Conservation (phyloP, 1,140 invertebrate genomes). For the Caligus rogercresseyi region DNA sequence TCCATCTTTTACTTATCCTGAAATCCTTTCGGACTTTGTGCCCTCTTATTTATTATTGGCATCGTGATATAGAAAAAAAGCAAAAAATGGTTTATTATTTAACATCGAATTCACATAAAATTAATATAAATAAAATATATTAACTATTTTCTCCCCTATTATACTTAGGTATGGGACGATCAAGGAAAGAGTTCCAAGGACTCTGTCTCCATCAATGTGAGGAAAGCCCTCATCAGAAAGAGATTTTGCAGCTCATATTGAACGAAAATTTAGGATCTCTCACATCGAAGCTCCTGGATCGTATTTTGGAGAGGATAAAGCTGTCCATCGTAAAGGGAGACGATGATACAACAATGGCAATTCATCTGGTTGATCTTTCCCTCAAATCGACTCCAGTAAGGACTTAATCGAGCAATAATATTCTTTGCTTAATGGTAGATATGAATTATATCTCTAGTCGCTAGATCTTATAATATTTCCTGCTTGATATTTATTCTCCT, state of each 20-base stretch:
- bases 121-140: no score
- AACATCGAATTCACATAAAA: no score
- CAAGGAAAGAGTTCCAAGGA: slow-evolving; percentile 62
- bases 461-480: no score
- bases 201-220: slow-evolving; percentile 69
- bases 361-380: neutral
- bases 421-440: neutral
- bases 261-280: slow-evolving; percentile 7
- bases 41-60: no score
- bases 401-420: neutral
- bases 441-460: no score
- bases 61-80: no score
- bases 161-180: slow-evolving; percentile 64
- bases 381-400: neutral
- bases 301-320: slow-evolving; percentile 14
- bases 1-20: no score
- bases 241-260: slow-evolving; percentile 7
- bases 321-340: slow-evolving; percentile 12
- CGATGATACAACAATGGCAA: slow-evolving; percentile 9
- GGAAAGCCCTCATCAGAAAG: slow-evolving; percentile 21
- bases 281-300: neutral
- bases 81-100: no score
- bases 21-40: no score
- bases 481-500: no score
- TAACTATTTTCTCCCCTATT: no score